These are phyloP conservation scores for Rallus crepitans DNA, from an alignment of 2,797 vertebrate species.

Conservation along the genomic window DNA sequence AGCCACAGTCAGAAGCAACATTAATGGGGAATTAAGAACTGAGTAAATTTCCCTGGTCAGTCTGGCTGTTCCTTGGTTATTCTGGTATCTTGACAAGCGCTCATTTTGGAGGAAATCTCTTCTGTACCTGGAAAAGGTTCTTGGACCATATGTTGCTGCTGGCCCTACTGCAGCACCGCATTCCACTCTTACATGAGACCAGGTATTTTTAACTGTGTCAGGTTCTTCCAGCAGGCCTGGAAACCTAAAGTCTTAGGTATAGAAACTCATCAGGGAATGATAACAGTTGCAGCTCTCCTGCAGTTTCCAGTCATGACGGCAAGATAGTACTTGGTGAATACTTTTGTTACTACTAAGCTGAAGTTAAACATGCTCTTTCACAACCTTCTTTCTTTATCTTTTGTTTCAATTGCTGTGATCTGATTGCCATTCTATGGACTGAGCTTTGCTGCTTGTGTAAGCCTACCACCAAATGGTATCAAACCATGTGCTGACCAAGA, in stretches of 20 bases:
- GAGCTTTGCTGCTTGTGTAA: not conserved
- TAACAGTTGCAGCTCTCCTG: not conserved
- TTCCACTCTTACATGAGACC: not conserved
- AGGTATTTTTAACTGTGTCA: not conserved
- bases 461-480: not conserved
- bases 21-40: not conserved
- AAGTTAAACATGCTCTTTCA: not conserved
- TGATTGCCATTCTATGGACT: not conserved
- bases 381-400: not conserved
- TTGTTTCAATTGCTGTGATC: not conserved
- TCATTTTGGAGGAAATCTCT: not conserved
- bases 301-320: not conserved
- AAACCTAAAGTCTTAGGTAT: not conserved
- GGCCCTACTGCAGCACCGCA: not conserved
- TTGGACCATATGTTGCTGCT: not conserved
- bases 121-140: not conserved
- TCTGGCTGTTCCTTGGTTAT: not conserved
- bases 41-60: not conserved
- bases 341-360: not conserved
- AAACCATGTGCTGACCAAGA: not conserved
- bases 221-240: not conserved
- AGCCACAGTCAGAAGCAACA: not conserved
- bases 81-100: not conserved
- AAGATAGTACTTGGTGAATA: not conserved
- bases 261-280: not conserved